Evolutionary conservation across 2,797 vertebrate species (phyloP).

Genomic region (Hylomyscus alleni): DNA sequence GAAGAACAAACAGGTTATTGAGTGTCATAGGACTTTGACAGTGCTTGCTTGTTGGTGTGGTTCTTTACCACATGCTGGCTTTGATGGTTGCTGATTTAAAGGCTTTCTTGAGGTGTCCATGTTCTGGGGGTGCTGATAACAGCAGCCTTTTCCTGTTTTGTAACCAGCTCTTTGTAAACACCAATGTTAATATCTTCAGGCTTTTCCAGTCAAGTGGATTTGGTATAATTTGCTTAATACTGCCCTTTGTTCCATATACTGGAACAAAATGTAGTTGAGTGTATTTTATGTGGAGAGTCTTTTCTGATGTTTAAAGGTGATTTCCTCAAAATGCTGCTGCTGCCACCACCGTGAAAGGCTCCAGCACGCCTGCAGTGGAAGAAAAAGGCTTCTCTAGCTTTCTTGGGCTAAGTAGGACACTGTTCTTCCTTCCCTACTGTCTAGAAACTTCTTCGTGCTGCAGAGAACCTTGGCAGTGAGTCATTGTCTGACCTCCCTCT

Average conservation of each 20-base stretch:
- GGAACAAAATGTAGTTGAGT: constrained; percentile 16
- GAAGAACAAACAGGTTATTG: constrained; percentile 38
- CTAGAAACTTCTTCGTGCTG: constrained; percentile 78
- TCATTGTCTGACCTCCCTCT: constrained; percentile 57
- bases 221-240: constrained; percentile 65
- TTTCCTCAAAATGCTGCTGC: constrained; percentile 69
- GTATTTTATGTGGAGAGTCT: constrained; percentile 60
- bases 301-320: constrained; percentile 67
- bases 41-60: neutral
- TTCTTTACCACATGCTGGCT: neutral
- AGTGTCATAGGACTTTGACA: neutral
- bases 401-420: constrained; percentile 67
- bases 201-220: constrained; percentile 62
- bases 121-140: neutral
- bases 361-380: constrained; percentile 39
- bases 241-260: constrained; percentile 61
- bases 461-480: constrained; percentile 43
- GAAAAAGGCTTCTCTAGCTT: constrained; percentile 46
- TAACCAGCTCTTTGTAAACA: constrained; percentile 73
- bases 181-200: constrained; percentile 38
- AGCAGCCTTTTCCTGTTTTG: constrained; percentile 79
- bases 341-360: constrained; percentile 11
- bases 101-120: constrained; percentile 47
- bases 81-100: constrained; percentile 21
- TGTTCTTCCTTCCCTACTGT: constrained; percentile 36